Evolutionary conservation across 1,140 invertebrate species (phyloP).

Genomic region (Ceratina japonica): DNA sequence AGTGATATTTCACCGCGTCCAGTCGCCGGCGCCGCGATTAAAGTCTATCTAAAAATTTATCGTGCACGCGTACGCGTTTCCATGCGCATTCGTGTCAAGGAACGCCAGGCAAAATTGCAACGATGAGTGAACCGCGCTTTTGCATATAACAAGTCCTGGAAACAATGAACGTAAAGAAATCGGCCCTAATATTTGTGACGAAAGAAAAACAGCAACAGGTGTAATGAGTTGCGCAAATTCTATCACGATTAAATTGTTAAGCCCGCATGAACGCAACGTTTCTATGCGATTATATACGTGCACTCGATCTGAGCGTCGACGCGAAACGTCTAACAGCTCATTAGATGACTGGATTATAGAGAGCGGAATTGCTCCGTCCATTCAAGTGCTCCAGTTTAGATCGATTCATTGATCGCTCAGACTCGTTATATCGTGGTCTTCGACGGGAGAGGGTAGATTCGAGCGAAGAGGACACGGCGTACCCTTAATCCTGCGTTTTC

Average conservation of each 20-base stretch:
- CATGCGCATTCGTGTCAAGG: conserved; percentile 56
- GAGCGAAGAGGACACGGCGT: conserved; percentile 3
- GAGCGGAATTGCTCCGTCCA: too few species aligned
- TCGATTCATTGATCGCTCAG: background rate
- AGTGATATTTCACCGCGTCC: conserved; percentile 41
- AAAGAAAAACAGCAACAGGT: background rate
- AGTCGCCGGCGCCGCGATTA: conserved; percentile 39
- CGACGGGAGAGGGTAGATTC: too few species aligned
- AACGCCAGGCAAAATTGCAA: conserved; percentile 51
- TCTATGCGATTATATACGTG: background rate
- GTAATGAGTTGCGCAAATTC: background rate
- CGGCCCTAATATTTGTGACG: background rate
- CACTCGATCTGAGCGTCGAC: background rate
- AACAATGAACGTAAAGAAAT: background rate
- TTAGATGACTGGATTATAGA: too few species aligned
- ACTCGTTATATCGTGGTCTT: background rate
- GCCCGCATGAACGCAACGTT: background rate
- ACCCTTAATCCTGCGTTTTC: conserved; percentile 34
- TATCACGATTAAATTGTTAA: background rate
- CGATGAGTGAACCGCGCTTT: conserved; percentile 8
- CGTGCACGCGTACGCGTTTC: conserved; percentile 37
- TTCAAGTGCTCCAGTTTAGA: too few species aligned
- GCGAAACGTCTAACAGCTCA: too few species aligned
- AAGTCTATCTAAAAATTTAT: conserved; percentile 50
- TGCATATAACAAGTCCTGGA: conserved; percentile 27